Conservation (phyloP, 2,888 invertebrate genomes). For the Nephrotoma appendiculata region DNA sequence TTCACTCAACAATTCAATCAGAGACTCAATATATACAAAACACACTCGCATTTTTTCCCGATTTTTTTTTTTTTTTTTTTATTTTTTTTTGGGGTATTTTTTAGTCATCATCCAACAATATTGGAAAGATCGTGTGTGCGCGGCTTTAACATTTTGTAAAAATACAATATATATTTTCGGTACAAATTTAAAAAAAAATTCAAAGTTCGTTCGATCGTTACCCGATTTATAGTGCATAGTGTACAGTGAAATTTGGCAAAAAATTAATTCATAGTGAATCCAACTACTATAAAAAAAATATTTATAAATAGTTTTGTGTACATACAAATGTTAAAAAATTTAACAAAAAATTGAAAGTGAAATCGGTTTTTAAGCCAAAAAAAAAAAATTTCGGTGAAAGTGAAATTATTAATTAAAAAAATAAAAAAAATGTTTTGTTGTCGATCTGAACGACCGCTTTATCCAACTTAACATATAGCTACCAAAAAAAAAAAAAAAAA, state of each 20-base stretch:
- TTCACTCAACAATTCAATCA: neutral
- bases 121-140: neutral
- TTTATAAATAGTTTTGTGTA: neutral
- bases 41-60: neutral
- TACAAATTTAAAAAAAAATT: neutral
- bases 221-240: neutral
- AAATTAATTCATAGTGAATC: neutral
- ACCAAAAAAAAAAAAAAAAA: neutral
- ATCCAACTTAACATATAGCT: neutral
- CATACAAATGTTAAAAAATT: neutral
- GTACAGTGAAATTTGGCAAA: neutral
- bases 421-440: conserved; percentile 2
- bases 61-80: neutral
- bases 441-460: conserved; percentile 2
- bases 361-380: conserved; percentile 1
- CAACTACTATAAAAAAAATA: neutral
- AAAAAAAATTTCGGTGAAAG: conserved; percentile 5
- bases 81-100: neutral
- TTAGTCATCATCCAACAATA: conserved; percentile 1
- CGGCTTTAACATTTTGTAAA: neutral
- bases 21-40: neutral
- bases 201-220: neutral
- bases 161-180: neutral
- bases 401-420: conserved; percentile 5
- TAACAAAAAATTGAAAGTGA: neutral